These are phyloP conservation scores for Ibycter americanus DNA, from an alignment of 2,797 vertebrate species.

Conservation along the genomic window DNA sequence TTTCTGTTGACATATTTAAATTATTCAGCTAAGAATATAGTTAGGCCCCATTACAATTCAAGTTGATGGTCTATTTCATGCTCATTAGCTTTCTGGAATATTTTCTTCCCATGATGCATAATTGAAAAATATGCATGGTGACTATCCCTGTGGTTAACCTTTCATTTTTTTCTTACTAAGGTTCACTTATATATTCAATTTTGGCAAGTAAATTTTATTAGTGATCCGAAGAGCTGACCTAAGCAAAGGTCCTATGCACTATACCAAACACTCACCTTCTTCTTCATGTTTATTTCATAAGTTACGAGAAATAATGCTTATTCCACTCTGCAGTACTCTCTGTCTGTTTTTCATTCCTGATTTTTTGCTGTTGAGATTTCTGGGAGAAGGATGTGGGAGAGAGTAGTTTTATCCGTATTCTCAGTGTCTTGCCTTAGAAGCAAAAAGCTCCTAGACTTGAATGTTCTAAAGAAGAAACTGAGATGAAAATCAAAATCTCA, in stretches of 20 bases:
- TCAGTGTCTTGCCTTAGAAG: not conserved
- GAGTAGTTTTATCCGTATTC: not conserved
- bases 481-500: not conserved
- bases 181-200: not conserved
- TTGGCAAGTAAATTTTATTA: constrained; percentile 24
- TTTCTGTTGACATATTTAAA: constrained; percentile 36
- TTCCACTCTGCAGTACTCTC: not conserved
- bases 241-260: constrained; percentile 2
- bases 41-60: constrained; percentile 14
- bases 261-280: not conserved
- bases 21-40: constrained; percentile 17
- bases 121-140: constrained; percentile 5
- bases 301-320: not conserved
- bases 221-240: not conserved
- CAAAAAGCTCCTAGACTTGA: not conserved
- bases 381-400: not conserved
- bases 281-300: constrained; percentile 32
- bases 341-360: not conserved
- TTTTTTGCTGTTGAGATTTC: not conserved
- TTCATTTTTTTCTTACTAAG: not conserved
- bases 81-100: constrained; percentile 20
- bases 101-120: not conserved
- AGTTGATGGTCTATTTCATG: not conserved
- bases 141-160: constrained; percentile 4
- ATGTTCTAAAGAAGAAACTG: not conserved